These are phyloP conservation scores for Halictus ligatus DNA, from an alignment of 2,888 invertebrate genomes.

Conservation along the genomic window DNA sequence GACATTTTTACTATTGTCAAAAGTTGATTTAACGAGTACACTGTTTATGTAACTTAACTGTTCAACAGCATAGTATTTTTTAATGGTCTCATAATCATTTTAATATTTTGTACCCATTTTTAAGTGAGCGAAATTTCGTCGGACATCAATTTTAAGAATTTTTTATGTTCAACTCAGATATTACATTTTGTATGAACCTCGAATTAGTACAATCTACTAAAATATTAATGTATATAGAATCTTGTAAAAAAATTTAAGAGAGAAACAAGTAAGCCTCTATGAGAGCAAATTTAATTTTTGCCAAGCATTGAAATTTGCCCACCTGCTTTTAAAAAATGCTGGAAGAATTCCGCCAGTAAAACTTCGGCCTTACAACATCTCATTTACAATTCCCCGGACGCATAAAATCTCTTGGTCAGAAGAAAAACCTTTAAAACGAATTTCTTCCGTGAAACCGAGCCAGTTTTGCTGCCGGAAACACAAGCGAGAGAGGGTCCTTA, in stretches of 20 bases:
- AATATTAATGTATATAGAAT: not conserved
- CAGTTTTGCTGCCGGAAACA: conserved; percentile 4
- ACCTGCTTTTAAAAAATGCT: not conserved
- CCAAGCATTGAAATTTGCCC: not conserved
- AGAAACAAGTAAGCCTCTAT: not conserved
- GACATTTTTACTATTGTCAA: not conserved
- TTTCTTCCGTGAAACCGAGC: conserved; percentile 7
- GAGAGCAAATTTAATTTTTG: not conserved
- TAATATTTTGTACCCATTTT: not conserved
- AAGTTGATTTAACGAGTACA: not conserved
- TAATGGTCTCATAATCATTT: not conserved
- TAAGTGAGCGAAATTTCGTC: not conserved
- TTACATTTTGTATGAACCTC: no score
- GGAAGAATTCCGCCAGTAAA: not conserved
- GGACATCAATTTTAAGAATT: not conserved
- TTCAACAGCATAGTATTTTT: not conserved
- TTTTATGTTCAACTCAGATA: not conserved
- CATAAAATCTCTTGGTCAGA: not conserved
- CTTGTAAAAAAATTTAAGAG: not conserved
- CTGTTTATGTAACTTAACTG: no score
- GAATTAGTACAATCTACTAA: no score
- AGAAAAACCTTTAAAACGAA: not conserved
- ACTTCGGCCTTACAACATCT: not conserved
- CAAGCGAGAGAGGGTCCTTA: not conserved
- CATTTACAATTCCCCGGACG: not conserved